These are phyloP conservation scores for Papilio polyxenes DNA, from an alignment of 1,140 invertebrate species.

Conservation along the genomic window DNA sequence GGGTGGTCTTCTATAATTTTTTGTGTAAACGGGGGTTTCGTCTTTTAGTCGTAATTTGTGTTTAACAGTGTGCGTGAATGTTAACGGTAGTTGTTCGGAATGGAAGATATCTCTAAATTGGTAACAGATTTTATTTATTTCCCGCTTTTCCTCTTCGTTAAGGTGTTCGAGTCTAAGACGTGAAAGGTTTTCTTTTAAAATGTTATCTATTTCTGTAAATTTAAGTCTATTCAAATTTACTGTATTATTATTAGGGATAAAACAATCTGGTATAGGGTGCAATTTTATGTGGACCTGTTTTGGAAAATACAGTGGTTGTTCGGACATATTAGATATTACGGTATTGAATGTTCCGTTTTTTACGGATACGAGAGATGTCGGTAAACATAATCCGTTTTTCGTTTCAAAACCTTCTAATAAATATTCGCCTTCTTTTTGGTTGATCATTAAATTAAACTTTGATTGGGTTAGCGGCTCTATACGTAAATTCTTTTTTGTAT, in stretches of 20 bases:
- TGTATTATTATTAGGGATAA: too few relatives aligned
- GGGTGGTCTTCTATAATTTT: constrained; percentile 39
- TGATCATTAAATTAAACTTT: neutral
- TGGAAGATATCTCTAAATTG: constrained; percentile 54
- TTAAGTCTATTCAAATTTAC: too few relatives aligned
- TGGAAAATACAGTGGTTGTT: too few relatives aligned
- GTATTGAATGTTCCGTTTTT: too few relatives aligned
- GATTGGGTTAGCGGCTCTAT: neutral
- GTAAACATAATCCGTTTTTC: too few relatives aligned
- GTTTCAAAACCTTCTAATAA: neutral
- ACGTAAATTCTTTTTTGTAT: neutral
- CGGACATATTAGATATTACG: too few relatives aligned
- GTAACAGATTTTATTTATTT: constrained; percentile 41
- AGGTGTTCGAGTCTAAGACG: constrained; percentile 28
- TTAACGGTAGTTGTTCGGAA: constrained; percentile 44
- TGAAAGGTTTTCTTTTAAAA: too few relatives aligned
- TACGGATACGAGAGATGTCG: too few relatives aligned
- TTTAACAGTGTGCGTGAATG: constrained; percentile 46
- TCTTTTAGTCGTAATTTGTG: constrained; percentile 43
- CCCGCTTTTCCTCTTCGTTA: constrained; percentile 45
- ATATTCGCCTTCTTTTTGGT: neutral
- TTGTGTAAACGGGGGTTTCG: constrained; percentile 43
- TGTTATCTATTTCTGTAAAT: too few relatives aligned
- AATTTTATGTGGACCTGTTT: too few relatives aligned
- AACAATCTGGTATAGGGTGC: too few relatives aligned